Percentiles rank a stretch among this genome's conserved stretches.
These are phyloP conservation scores for Apamea epomidion DNA, from an alignment of 2,888 invertebrate species.

Conservation along the genomic window DNA sequence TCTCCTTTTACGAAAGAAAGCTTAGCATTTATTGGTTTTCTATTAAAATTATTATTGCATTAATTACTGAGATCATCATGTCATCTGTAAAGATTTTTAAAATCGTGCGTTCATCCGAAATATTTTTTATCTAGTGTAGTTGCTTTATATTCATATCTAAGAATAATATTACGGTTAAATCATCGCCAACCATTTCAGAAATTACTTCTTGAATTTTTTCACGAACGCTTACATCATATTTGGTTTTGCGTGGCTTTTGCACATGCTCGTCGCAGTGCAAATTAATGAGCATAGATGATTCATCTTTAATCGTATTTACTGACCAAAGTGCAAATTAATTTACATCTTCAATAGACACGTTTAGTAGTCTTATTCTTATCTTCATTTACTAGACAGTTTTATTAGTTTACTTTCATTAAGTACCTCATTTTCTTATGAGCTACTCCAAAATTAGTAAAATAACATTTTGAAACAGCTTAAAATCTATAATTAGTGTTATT, in stretches of 20 bases:
- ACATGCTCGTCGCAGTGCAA: slow-evolving; percentile 56
- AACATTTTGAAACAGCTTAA: background rate
- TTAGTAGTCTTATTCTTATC: slow-evolving; percentile 9
- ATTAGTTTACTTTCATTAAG: background rate
- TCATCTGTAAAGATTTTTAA: background rate
- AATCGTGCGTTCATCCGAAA: background rate
- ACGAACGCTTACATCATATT: slow-evolving; percentile 75
- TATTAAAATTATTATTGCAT: slow-evolving; percentile 3
- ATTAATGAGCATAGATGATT: slow-evolving; percentile 64
- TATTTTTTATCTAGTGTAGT: background rate
- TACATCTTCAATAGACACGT: slow-evolving; percentile 17
- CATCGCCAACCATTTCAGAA: slow-evolving; percentile 65
- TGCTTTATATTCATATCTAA: slow-evolving; percentile 6
- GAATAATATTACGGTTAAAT: slow-evolving; percentile 53
- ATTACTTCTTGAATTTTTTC: slow-evolving; percentile 75
- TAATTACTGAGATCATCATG: background rate
- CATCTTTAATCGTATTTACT: slow-evolving; percentile 60
- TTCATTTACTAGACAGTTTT: background rate
- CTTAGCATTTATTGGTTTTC: background rate
- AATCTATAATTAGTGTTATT: slow-evolving; percentile 13
- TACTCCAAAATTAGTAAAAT: background rate
- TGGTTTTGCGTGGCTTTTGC: slow-evolving; percentile 59
- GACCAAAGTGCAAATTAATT: slow-evolving; percentile 46
- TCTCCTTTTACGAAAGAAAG: slow-evolving; percentile 7
- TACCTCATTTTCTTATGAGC: background rate